Evolutionary conservation across 2,888 invertebrate genomes (phyloP).

Genomic region (Melipona bicolor): DNA sequence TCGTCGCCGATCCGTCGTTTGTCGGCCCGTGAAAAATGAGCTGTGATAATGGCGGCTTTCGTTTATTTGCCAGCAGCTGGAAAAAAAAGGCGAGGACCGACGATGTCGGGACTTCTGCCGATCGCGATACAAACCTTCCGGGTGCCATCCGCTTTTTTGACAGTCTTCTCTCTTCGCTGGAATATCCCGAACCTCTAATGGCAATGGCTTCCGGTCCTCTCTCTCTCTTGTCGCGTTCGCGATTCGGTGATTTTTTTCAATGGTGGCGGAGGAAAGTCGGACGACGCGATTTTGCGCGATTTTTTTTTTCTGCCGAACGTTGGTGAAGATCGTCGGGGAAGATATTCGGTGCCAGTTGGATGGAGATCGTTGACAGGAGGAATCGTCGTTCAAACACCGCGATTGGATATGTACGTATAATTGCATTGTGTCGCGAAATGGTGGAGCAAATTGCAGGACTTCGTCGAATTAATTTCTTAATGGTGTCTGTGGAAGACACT

Average conservation of each 20-base stretch:
- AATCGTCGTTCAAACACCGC: neutral
- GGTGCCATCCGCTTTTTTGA: slow-evolving; percentile 20
- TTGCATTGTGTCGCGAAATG: neutral
- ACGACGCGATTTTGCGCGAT: neutral
- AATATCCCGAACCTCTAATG: neutral
- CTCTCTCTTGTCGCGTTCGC: neutral
- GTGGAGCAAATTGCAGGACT: neutral
- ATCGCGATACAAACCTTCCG: slow-evolving; percentile 33
- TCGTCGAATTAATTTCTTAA: neutral
- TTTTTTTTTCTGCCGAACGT: neutral
- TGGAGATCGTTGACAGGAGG: neutral
- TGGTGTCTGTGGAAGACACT: neutral
- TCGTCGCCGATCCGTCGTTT: slow-evolving; percentile 20
- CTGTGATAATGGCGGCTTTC: slow-evolving; percentile 82
- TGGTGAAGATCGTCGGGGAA: neutral
- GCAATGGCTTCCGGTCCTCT: slow-evolving; percentile 17
- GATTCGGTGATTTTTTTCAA: neutral
- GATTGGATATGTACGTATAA: neutral
- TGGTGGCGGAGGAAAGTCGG: neutral
- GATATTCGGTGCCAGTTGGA: neutral
- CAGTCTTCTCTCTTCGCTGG: slow-evolving; percentile 36
- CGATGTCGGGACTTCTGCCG: slow-evolving; percentile 60
- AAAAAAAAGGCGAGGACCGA: slow-evolving; percentile 74
- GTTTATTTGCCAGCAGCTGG: slow-evolving; percentile 77
- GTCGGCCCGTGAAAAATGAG: slow-evolving; percentile 73